phyloP scores from a whole-genome alignment of 1,140 invertebrate genomes.

The Trypoxylus dichotomus region DNA sequence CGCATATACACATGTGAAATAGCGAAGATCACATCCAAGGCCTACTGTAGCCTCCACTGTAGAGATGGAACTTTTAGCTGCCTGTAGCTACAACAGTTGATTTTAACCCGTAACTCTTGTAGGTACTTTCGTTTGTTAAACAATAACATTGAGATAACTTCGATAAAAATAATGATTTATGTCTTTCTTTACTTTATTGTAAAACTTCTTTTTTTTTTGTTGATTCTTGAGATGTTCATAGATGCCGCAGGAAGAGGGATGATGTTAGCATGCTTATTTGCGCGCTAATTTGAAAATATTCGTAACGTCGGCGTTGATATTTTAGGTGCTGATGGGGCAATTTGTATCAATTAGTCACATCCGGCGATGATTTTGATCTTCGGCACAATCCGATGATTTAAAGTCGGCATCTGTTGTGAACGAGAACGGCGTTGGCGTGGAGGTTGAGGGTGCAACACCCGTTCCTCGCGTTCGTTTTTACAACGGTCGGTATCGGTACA shows the following conservation, averaged over 20 bases:
- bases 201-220: too few relatives aligned
- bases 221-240: background rate
- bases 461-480: background rate
- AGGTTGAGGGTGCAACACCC: background rate
- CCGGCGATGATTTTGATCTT: constrained; percentile 1
- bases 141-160: too few relatives aligned
- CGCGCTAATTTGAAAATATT: background rate
- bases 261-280: background rate
- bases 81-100: too few relatives aligned
- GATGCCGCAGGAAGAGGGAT: background rate
- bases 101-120: too few relatives aligned
- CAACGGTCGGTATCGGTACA: background rate
- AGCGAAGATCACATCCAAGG: too few relatives aligned
- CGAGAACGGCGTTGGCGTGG: background rate
- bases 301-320: background rate
- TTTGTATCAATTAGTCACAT: constrained; percentile 7
- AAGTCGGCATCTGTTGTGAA: background rate
- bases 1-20: too few relatives aligned
- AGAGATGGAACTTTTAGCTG: too few relatives aligned
- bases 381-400: constrained; percentile 5
- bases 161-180: background rate
- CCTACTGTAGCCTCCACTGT: too few relatives aligned
- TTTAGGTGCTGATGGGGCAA: background rate
- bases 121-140: too few relatives aligned
- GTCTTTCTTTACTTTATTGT: too few relatives aligned